Evolutionary conservation across 2,113 vertebrate species (phyloP), one percentile per base, ranked within the genome.

Genomic region (Vombatus ursinus): DNA sequence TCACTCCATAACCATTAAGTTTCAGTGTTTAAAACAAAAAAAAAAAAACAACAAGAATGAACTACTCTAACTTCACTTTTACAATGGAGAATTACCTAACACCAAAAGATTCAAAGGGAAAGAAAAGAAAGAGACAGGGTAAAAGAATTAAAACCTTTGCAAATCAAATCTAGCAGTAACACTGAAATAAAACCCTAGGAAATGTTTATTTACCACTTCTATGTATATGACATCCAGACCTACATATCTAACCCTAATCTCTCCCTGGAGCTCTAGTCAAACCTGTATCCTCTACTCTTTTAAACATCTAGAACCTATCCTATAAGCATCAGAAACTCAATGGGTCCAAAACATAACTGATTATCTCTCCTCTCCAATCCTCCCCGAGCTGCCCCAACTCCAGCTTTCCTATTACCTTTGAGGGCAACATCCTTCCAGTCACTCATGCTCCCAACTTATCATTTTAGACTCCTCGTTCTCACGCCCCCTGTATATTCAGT

Each of bases 51-150:
- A n/a, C 93, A 96, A 52, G 91, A 96, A 53, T 94, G 6, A 91
- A 96, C 94, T 92, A 96, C 90, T 97, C 96, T 50, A 96, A 93
- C 90, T 23, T 96, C 84, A 93, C 1, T 95, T 52, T 61, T 96
- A 95, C 93, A 96, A 97, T 51, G 90, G 31, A 96, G 23, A 97
- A 93, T 92, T 94, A 95, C 28, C 12, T 23, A 95, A 92, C 51
- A 94, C 50, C 54, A 94, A 97, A 96, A 93, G 50, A 95, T 95
- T 92, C 90, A 52, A 96, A 89, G 94, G 44, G 16, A 94, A 57
- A 50, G 8, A 92, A 93, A 95, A 84, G 37, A 77, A 95, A 61
- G 61, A 84, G 37, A n/a, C 11, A 68, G 37, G n/a, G 6, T 19
- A 84, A 84, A 84, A 49, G 49, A 92, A 93, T 52, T 94, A 91